Conservation (phyloP, 1,140 invertebrate genomes). For the Oreohelix idahoensis region DNA sequence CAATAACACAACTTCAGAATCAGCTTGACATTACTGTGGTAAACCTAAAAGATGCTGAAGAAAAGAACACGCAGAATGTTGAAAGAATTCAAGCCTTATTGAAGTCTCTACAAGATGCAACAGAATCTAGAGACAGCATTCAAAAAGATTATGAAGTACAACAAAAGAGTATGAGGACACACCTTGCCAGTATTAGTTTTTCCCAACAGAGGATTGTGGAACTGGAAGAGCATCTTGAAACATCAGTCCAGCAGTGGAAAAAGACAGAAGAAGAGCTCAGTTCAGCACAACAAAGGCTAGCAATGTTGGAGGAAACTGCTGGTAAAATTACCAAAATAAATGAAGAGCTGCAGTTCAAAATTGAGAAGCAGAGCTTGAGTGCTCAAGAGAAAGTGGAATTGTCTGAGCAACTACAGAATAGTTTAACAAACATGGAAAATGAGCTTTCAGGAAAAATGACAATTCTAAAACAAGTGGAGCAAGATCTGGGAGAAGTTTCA, state of each 20-base stretch:
- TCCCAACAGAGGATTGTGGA: slow-evolving; percentile 10
- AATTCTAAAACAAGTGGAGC: background rate
- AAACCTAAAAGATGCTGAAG: background rate
- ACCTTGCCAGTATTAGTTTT: background rate
- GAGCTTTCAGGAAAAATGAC: background rate
- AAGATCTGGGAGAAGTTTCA: background rate
- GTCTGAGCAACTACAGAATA: background rate
- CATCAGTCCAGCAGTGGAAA: background rate
- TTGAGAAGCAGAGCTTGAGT: background rate
- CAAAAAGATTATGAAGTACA: background rate
- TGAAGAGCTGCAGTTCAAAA: background rate
- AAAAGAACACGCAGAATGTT: background rate
- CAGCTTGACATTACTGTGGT: background rate
- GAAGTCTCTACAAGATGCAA: background rate
- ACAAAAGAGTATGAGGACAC: background rate
- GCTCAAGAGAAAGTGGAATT: background rate
- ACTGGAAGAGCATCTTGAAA: slow-evolving; percentile 6
- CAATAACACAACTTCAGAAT: background rate
- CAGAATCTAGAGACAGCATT: background rate
- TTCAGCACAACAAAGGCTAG: background rate
- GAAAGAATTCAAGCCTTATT: slow-evolving; percentile 7
- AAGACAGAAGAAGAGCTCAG: background rate
- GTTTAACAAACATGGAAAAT: background rate
- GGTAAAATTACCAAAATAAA: background rate
- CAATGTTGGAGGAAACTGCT: slow-evolving; percentile 1